phyloP scores from a whole-genome alignment of 2,113 vertebrate genomes.

The Odontesthes bonariensis region DNA sequence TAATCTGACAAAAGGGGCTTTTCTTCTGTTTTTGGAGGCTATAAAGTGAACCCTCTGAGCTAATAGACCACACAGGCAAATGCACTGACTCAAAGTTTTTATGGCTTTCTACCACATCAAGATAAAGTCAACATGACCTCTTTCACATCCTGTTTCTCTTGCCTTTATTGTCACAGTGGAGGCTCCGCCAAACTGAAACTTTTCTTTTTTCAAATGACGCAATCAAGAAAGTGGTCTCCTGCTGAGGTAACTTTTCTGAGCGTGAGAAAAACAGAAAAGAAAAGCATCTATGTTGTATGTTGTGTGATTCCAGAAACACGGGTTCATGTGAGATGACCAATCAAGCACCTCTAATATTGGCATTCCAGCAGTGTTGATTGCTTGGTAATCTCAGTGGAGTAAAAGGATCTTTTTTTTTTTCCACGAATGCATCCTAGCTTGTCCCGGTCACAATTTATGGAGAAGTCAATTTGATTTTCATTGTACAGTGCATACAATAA shows the following conservation, averaged over 20 bases:
- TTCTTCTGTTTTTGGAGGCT: constrained; percentile 28
- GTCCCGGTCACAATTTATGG: background rate
- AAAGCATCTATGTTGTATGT: constrained; percentile 10
- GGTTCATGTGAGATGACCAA: constrained; percentile 16
- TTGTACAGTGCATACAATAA: no score
- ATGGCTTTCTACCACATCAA: constrained; percentile 28
- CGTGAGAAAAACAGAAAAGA: background rate
- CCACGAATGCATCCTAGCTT: background rate
- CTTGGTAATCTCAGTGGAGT: background rate
- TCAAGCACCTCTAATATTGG: background rate
- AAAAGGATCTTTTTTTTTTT: background rate
- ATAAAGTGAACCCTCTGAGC: constrained; percentile 7
- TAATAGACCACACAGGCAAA: constrained; percentile 9
- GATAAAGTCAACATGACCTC: constrained; percentile 8
- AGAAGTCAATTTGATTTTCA: background rate
- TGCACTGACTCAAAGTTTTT: constrained; percentile 14
- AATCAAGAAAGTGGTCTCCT: constrained; percentile 1
- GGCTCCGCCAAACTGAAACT: constrained; percentile 9
- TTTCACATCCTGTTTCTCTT: constrained; percentile 18
- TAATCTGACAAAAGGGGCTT: constrained; percentile 38
- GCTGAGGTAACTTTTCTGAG: constrained; percentile 6
- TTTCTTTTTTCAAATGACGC: no score
- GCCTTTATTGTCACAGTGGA: constrained; percentile 16
- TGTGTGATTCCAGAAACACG: constrained; percentile 11
- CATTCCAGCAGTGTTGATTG: constrained; percentile 4